Evolutionary conservation across 1,140 invertebrate genomes (phyloP).

Genomic region (Apis florea): DNA sequence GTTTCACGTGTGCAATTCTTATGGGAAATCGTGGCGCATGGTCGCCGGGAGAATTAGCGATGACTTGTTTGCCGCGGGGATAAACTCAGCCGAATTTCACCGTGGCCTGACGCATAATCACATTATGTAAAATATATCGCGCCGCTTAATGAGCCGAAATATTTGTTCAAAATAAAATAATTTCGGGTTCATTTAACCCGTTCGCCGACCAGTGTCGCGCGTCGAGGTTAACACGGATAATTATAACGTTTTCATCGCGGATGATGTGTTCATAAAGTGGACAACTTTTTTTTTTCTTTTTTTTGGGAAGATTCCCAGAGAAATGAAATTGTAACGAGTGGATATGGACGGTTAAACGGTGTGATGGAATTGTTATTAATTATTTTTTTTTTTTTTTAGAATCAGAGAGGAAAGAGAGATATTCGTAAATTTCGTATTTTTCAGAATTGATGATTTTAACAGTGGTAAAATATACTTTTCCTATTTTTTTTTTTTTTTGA

Average conservation of each 20-base stretch:
- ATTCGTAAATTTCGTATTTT: too few species aligned
- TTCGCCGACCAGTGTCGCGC: not conserved
- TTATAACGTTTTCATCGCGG: not conserved
- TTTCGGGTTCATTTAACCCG: conserved; percentile 2
- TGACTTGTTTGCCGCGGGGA: conserved; percentile 32
- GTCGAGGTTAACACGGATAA: not conserved
- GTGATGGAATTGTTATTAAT: too few species aligned
- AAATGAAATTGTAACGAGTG: too few species aligned
- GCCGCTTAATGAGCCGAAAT: conserved; percentile 24
- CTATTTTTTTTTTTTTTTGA: too few species aligned
- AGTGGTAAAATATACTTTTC: too few species aligned
- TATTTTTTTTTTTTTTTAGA: too few species aligned
- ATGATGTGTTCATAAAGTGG: not conserved
- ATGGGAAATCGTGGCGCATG: conserved; percentile 31
- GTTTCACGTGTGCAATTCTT: conserved; percentile 31
- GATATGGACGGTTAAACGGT: too few species aligned
- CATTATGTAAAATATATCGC: conserved; percentile 20
- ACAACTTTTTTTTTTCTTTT: not conserved
- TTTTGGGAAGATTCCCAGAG: not conserved
- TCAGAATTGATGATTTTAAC: too few species aligned
- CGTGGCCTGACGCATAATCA: conserved; percentile 10
- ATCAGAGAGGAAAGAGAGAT: too few species aligned
- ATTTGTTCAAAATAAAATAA: conserved; percentile 27
- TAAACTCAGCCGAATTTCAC: conserved; percentile 7
- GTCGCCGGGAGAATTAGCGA: conserved; percentile 30